Evolutionary conservation across 2,888 invertebrate genomes (phyloP), one percentile per base, ranked within the genome.

Genomic region (Chymomyza fuscimana): DNA sequence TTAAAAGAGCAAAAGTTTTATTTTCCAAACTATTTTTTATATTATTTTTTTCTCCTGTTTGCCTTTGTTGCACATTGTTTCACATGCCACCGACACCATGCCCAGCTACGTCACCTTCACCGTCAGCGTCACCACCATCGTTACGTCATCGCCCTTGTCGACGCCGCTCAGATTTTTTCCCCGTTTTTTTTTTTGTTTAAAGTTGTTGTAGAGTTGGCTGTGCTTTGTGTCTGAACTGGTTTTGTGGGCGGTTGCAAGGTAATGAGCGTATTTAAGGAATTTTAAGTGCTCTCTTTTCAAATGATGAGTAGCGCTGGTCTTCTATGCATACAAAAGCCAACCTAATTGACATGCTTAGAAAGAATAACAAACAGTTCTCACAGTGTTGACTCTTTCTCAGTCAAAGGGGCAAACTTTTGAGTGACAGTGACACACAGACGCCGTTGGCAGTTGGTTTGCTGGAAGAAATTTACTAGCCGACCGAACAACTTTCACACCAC

Each of bases 1-100:
- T 86, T 87, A 85, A 84, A 84, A 71, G 76, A 74, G 84, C 75
- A 68, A 73, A 83, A 86, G 76, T 86, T 83, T 83, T 76, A 67
- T 77, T 77, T 72, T 79, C 46, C n/a, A 29, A 19, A 25, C 51
- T 15, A 46, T 65, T 65, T 65, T 36, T 56, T 56, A 29, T 63
- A 29, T 52, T 32, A 16, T 64, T 72, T 72, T 70, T 54, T 59
- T 65, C 50, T 71, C 71, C 70, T 69, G 68, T 65, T 78, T 71
- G 61, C 46, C 69, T 72, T 80, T 60, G 73, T 72, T 81, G 63
- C 68, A 70, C 72, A 82, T 81, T 81, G 85, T 84, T 80, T 78
- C 58, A 29, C 10, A 58, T 32, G 9, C 58, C 22, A 29, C 58
- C 58, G 6, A 22, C 40, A 12, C 12, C 12, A 46, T 46, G 12